These are phyloP conservation scores for Semicossyphus pulcher DNA, from an alignment of 2,113 vertebrate genomes.

Conservation along the genomic window DNA sequence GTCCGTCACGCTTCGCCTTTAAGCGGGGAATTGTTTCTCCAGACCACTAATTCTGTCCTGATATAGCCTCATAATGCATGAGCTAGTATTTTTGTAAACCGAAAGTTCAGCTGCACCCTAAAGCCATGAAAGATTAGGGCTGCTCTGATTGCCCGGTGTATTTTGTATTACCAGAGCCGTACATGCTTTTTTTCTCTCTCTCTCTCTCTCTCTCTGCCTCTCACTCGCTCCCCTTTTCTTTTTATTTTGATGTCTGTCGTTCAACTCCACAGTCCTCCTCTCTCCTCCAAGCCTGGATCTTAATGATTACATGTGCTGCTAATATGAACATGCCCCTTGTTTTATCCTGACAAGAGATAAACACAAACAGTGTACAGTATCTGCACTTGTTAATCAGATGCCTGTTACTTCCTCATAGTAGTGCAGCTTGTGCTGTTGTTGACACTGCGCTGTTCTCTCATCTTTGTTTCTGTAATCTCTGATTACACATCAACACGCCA, in stretches of 20 bases:
- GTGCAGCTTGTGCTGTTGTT: not conserved
- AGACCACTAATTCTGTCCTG: not conserved
- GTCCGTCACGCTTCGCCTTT: not conserved
- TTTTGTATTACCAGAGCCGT: not conserved
- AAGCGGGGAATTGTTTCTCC: not conserved
- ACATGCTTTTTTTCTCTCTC: not conserved
- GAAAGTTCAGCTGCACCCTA: not conserved
- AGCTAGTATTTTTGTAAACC: not conserved
- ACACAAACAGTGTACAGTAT: not conserved
- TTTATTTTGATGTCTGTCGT: not conserved
- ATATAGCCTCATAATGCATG: not conserved
- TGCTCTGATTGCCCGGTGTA: not conserved
- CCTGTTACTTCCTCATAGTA: not conserved
- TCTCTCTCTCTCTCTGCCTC: too few species aligned
- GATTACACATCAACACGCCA: not conserved
- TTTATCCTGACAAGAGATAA: not conserved
- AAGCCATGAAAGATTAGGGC: not conserved
- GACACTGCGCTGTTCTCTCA: not conserved
- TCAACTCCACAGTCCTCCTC: not conserved
- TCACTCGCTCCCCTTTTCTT: not conserved
- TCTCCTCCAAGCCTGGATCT: not conserved
- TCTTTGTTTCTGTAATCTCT: not conserved
- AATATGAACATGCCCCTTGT: not conserved
- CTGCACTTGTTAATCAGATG: not conserved
- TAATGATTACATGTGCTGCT: not conserved